A percentile compares a stretch with the other conserved stretches of the same genome.
phyloP scores from a whole-genome alignment of 2,113 vertebrate species.

The Rhombomys opimus region DNA sequence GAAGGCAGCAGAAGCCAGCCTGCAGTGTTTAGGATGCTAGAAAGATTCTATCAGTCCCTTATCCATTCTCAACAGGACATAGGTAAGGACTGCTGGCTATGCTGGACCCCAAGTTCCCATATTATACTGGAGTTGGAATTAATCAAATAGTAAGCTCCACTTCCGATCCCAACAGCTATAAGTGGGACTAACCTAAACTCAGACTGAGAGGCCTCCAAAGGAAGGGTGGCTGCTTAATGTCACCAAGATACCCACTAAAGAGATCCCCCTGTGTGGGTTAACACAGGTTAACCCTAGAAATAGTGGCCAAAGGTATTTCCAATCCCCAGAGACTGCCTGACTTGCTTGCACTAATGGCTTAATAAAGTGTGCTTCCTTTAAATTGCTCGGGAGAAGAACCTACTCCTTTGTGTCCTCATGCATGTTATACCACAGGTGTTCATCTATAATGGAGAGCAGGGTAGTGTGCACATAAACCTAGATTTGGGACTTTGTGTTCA shows the following conservation, averaged over 20 bases:
- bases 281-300: neutral
- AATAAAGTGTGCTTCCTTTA: no score
- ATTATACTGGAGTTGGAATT: neutral
- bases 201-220: neutral
- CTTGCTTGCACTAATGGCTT: no score
- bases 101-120: neutral
- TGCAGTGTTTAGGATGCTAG: neutral
- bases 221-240: neutral
- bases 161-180: neutral
- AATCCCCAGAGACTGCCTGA: no score
- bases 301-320: neutral
- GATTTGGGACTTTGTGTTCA: no score
- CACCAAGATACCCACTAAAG: neutral
- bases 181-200: neutral
- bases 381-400: no score
- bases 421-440: no score
- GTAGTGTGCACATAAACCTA: no score
- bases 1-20: neutral
- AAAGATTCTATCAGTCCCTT: neutral
- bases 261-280: neutral
- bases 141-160: neutral
- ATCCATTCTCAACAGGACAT: neutral
- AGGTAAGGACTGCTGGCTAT: no score
- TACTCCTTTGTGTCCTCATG: no score
- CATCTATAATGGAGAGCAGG: no score